phyloP scores from a whole-genome alignment of 2,113 vertebrate species.

The Centropristis striata region DNA sequence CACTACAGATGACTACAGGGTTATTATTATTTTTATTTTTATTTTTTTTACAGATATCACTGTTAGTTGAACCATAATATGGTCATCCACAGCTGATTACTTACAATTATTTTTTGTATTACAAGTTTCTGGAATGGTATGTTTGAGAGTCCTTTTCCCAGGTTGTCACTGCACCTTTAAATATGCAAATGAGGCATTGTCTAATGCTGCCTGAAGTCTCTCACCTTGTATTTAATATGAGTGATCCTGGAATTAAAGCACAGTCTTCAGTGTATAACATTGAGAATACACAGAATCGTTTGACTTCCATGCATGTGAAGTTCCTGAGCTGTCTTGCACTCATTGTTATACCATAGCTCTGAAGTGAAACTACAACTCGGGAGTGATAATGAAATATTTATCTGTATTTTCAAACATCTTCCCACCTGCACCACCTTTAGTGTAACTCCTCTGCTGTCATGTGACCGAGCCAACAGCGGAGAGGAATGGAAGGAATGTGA shows the following conservation, averaged over 20 bases:
- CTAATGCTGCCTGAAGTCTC: no score
- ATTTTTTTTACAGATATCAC: no score
- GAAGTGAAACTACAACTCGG: slow-evolving; percentile 15
- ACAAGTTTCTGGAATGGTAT: no score
- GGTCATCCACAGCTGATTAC: no score
- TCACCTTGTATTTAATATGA: neutral
- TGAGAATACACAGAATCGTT: neutral
- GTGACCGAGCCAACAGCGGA: slow-evolving; percentile 70
- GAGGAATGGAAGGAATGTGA: slow-evolving; percentile 80
- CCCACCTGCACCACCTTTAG: slow-evolving; percentile 20
- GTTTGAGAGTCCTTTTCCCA: no score
- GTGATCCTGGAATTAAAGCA: neutral
- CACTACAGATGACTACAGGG: no score
- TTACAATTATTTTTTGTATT: no score
- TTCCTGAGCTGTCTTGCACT: neutral
- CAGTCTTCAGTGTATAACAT: neutral
- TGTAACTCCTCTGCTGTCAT: slow-evolving; percentile 54
- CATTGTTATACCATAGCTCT: neutral
- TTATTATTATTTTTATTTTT: no score
- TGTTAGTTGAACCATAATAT: no score
- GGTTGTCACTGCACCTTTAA: no score
- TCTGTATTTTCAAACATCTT: neutral
- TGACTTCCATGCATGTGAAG: neutral
- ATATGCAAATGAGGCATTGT: no score
- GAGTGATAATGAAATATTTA: neutral